Base-by-base conservation (phyloP, 2,797 vertebrate species). In the Pampus argenteus region DNA sequence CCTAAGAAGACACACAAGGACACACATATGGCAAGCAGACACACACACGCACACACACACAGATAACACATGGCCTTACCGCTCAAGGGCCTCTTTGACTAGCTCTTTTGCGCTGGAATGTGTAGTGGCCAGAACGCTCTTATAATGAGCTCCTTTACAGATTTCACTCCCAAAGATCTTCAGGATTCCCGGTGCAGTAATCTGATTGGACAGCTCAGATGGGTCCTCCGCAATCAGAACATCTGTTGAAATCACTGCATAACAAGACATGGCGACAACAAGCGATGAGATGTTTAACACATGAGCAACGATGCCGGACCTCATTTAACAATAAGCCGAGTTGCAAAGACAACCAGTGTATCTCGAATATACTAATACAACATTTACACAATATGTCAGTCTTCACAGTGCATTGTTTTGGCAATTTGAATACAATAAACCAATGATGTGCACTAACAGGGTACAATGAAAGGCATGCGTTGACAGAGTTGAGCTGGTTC, bases 131-230 rank as follows among this genome's bases (percentile, higher is more conserved):
- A 96, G 83, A 51, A 96, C 95, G 3, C 95, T 95, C 77, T 96
- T 96, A 38, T 96, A 95, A 85, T 95, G 94, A 42, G 95, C 94
- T 18, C 95, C 95, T 71, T 92, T 83, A 2, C 94, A 95, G 81
- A 96, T 95, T 63, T 95, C 95, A 40, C 87, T 93, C 28, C 95
- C 95, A 55, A 96, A 96, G 63, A 96, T 93, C 90, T 96, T 96
- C 56, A 96, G 88, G 76, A 96, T 94, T 18, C 95, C 95, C 0
- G 95, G 95, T 6, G 95, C 94, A 0, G 94, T 95, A 22, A 95
- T 89, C 78, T 95, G 94, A 83, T 92, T 95, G 86, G 95, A 95
- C 74, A 95, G 90, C 86, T 96, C 95, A 0, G 89, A 90, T 0
- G 94, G 94, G 82, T 96, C 95, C 0, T 95, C 94, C 0, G 49